These are phyloP conservation scores for Amblyraja radiata DNA, from an alignment of 2,797 vertebrate species.

Conservation along the genomic window DNA sequence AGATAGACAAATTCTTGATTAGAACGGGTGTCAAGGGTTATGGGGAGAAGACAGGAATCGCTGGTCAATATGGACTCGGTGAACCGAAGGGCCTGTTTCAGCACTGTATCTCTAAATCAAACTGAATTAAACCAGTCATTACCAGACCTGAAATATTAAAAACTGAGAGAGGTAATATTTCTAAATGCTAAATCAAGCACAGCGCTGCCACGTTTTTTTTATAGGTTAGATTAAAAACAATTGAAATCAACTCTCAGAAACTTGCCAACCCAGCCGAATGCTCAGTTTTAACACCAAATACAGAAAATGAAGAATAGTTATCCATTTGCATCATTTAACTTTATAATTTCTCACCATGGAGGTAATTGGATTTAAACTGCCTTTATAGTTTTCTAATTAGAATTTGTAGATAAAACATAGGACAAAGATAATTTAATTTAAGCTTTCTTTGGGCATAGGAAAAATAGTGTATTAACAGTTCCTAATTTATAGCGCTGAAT, in stretches of 20 bases:
- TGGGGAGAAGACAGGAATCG: too few species aligned
- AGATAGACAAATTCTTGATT: too few species aligned
- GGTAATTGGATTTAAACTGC: conserved; percentile 30
- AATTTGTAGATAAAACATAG: neutral
- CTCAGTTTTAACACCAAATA: neutral
- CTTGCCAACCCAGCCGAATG: neutral
- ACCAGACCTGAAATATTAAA: neutral
- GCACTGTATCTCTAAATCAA: too few species aligned
- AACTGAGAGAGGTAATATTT: neutral
- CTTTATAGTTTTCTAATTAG: conserved; percentile 17
- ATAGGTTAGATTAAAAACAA: neutral
- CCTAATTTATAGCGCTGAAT: neutral
- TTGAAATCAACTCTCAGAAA: too few species aligned
- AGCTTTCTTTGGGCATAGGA: neutral
- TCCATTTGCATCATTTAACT: neutral
- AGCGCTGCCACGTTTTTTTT: neutral
- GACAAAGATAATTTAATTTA: neutral
- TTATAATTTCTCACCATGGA: neutral
- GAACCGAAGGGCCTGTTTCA: too few species aligned
- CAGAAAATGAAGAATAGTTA: neutral
- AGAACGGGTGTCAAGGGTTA: too few species aligned
- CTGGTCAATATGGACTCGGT: too few species aligned
- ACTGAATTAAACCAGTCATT: neutral
- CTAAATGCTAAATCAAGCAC: neutral
- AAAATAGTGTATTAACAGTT: neutral